Evolutionary conservation across 2,797 vertebrate species (phyloP).

Genomic region (Masticophis lateralis): DNA sequence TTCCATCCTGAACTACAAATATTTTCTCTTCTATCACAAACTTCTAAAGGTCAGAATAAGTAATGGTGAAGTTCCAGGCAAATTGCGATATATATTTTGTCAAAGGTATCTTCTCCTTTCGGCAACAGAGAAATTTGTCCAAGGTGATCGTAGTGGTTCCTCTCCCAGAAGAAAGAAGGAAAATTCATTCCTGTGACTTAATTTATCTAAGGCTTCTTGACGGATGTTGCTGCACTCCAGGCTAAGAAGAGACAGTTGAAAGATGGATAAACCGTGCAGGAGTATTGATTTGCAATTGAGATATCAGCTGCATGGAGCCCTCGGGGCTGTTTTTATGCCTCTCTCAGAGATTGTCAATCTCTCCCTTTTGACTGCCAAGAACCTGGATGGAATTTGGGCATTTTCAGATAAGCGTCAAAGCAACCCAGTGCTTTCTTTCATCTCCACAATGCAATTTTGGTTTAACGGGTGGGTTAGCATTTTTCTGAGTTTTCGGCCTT

Average conservation of each 20-base stretch:
- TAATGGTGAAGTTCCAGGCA: not conserved
- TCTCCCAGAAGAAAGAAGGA: no score
- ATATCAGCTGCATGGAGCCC: constrained; percentile 25
- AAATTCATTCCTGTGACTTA: no score
- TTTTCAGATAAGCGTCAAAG: not conserved
- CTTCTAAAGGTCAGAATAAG: not conserved
- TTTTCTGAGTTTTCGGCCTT: not conserved
- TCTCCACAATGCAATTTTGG: not conserved
- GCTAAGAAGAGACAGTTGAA: constrained; percentile 27
- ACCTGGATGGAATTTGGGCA: not conserved
- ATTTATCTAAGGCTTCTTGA: not conserved
- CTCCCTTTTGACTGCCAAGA: fast-evolving
- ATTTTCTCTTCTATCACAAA: not conserved
- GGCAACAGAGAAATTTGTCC: not conserved
- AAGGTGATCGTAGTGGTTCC: not conserved
- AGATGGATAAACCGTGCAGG: constrained; percentile 34
- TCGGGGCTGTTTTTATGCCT: constrained; percentile 49
- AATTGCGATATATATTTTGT: not conserved
- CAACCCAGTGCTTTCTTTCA: not conserved
- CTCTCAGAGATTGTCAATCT: constrained; percentile 18
- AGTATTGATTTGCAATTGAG: constrained; percentile 64
- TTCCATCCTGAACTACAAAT: not conserved
- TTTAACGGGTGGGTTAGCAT: not conserved
- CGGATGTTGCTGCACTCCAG: fast-evolving
- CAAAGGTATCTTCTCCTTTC: not conserved